Evolutionary conservation across 2,888 invertebrate genomes (phyloP).

Genomic region (Emmelina monodactyla): DNA sequence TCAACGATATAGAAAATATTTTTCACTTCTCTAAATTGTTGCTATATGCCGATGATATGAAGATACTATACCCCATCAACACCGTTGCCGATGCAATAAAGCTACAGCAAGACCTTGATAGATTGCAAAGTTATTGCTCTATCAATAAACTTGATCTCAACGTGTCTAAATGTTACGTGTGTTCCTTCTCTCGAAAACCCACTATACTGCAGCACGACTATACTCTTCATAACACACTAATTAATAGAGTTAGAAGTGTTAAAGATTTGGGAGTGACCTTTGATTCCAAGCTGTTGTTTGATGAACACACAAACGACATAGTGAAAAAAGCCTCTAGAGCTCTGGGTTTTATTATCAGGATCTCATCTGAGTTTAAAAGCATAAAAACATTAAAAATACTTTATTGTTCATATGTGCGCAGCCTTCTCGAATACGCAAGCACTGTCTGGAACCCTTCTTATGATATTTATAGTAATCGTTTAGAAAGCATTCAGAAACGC

Average conservation of each 20-base stretch:
- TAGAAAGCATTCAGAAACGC: slow-evolving; percentile 8
- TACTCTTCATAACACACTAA: background rate
- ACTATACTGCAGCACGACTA: slow-evolving; percentile 1
- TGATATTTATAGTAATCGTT: slow-evolving; percentile 5
- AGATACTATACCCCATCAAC: slow-evolving; percentile 1
- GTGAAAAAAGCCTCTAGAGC: background rate
- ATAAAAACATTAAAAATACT: slow-evolving; percentile 8
- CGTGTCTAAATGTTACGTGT: slow-evolving; percentile 9
- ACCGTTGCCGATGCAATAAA: background rate
- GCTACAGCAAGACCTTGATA: background rate
- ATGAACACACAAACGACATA: background rate
- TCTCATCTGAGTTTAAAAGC: slow-evolving; percentile 4
- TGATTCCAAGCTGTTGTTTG: background rate
- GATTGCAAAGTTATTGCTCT: slow-evolving; percentile 1
- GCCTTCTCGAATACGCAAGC: slow-evolving; percentile 8
- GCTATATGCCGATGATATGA: slow-evolving; percentile 5
- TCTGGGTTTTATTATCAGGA: slow-evolving; percentile 1
- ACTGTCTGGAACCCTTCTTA: slow-evolving; percentile 9
- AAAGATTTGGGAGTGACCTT: background rate
- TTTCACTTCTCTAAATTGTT: slow-evolving; percentile 1
- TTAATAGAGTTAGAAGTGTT: background rate
- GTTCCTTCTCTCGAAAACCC: slow-evolving; percentile 7
- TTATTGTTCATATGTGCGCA: slow-evolving; percentile 10
- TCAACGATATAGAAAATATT: slow-evolving; percentile 1
- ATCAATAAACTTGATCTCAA: slow-evolving; percentile 8